Percentiles rank a stretch among this genome's conserved stretches.
Evolutionary conservation across 1,140 invertebrate species (phyloP).

Genomic region (Cryptotermes secundus): DNA sequence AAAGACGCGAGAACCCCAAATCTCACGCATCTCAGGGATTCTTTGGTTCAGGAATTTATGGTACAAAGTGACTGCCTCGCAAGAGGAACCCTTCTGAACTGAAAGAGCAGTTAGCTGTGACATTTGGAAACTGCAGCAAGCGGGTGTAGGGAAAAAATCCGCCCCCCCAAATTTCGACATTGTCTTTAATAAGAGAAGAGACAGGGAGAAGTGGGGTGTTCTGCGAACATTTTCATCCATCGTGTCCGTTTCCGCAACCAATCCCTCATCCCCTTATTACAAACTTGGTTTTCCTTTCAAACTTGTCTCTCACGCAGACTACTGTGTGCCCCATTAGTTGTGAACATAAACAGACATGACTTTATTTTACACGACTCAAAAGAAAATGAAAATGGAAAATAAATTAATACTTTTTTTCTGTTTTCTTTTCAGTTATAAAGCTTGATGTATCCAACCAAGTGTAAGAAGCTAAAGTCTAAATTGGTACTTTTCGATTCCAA

Average conservation of each 20-base stretch:
- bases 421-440: not conserved
- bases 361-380: not conserved
- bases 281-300: not conserved
- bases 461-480: no score
- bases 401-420: not conserved
- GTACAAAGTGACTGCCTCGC: not conserved
- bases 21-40: no score
- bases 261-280: not conserved
- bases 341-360: not conserved
- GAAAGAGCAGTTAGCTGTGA: not conserved
- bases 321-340: not conserved
- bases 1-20: no score
- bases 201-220: no score
- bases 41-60: not conserved
- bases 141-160: not conserved
- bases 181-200: not conserved
- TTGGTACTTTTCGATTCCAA: no score
- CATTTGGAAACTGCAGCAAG: not conserved
- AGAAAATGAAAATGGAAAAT: not conserved
- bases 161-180: not conserved
- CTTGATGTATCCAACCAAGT: not conserved
- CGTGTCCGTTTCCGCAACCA: not conserved
- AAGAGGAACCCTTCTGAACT: not conserved
- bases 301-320: not conserved
- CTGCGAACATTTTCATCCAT: not conserved